Percentiles rank a stretch among this genome's conserved stretches.
These are phyloP conservation scores for Hippocampus comes DNA, from an alignment of 2,113 vertebrate genomes.

Conservation along the genomic window DNA sequence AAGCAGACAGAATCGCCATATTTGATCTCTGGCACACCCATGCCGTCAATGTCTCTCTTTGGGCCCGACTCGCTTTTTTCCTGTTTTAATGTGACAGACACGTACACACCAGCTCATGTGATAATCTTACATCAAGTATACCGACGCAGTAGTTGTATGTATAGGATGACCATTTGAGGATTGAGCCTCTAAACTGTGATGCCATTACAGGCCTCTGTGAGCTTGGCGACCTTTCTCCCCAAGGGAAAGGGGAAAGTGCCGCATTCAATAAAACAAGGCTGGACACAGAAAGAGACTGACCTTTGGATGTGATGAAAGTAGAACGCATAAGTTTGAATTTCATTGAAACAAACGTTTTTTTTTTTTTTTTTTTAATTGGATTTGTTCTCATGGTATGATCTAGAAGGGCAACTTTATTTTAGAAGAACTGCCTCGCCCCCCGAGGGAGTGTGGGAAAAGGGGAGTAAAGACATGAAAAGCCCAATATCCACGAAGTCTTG, in stretches of 20 bases:
- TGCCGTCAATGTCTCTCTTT: conserved; percentile 92
- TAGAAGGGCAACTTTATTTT: conserved; percentile 23
- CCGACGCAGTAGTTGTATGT: no score
- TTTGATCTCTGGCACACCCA: conserved; percentile 93
- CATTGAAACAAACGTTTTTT: conserved; percentile 4
- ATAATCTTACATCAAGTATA: no score
- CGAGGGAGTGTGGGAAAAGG: background rate
- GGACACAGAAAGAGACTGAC: conserved; percentile 30
- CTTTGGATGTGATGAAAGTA: conserved; percentile 12
- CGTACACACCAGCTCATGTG: no score
- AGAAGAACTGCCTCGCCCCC: conserved; percentile 5
- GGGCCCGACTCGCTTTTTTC: conserved; percentile 85
- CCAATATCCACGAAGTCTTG: background rate
- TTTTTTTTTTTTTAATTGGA: background rate
- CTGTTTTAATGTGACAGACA: conserved; percentile 46
- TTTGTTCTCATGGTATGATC: conserved; percentile 11
- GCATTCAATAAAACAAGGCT: conserved; percentile 41
- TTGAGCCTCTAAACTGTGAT: no score
- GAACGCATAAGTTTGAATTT: background rate
- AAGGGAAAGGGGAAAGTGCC: conserved; percentile 37
- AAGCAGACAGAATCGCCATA: conserved; percentile 94
- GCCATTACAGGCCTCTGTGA: conserved; percentile 36
- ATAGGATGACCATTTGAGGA: background rate
- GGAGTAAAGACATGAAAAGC: conserved; percentile 8
- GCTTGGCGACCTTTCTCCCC: conserved; percentile 30